Conservation (phyloP, 2,113 vertebrate species). For the Ammospiza caudacuta region DNA sequence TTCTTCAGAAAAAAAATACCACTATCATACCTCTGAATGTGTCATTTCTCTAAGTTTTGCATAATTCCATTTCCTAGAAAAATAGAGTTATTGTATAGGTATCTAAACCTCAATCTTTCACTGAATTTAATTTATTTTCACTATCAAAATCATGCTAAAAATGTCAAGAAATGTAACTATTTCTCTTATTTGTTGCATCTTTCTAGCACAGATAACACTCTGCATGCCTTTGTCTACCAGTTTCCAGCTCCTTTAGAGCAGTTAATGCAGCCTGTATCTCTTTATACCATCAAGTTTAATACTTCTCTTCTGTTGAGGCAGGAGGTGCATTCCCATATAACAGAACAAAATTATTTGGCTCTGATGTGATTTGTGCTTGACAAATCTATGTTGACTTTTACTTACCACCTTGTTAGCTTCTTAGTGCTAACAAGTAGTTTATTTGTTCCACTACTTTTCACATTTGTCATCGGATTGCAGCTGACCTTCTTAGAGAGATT, state of each 20-base stretch:
- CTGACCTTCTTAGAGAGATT: background rate
- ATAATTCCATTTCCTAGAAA: background rate
- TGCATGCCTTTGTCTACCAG: background rate
- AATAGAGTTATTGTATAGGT: background rate
- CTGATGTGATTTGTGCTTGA: background rate
- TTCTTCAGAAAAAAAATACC: background rate
- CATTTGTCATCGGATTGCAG: background rate
- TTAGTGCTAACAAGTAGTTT: slow-evolving; percentile 11
- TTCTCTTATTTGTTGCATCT: background rate
- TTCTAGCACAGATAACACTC: background rate
- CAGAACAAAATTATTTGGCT: background rate
- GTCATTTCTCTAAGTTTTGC: background rate
- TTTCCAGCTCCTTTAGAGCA: background rate
- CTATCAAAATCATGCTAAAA: background rate
- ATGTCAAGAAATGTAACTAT: background rate
- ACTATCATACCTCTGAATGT: background rate
- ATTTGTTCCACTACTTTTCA: background rate
- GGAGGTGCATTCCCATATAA: background rate
- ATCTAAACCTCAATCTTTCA: background rate
- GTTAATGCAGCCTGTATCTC: background rate
- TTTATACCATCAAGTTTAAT: background rate
- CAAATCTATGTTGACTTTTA: background rate
- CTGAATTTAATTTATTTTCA: background rate
- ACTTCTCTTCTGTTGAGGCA: background rate
- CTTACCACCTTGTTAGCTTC: background rate